Evolutionary conservation across 2,888 invertebrate genomes (phyloP).

Genomic region (Stenolophus ochropezus): DNA sequence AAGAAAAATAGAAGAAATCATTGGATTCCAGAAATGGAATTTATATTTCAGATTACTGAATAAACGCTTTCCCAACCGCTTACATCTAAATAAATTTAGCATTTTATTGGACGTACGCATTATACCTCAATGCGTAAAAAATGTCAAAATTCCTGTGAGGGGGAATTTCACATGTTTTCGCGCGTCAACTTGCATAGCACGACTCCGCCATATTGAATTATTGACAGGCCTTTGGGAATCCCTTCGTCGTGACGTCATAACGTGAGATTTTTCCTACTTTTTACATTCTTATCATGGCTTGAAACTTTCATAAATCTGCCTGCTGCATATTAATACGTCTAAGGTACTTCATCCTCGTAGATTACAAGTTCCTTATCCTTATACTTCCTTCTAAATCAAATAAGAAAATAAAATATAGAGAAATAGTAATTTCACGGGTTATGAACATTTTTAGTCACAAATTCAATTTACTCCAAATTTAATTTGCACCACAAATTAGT

Average conservation of each 20-base stretch:
- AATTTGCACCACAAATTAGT: too few species aligned
- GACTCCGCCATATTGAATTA: slow-evolving; percentile 20
- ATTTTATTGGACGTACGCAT: not conserved
- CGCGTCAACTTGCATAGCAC: slow-evolving; percentile 11
- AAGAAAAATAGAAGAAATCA: not conserved
- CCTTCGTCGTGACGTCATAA: slow-evolving; percentile 13
- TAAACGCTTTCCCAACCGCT: not conserved
- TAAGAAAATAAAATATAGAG: too few species aligned
- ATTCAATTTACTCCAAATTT: too few species aligned
- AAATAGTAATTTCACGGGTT: too few species aligned
- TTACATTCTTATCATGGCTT: slow-evolving; percentile 15
- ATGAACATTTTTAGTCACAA: too few species aligned
- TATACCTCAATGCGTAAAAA: not conserved
- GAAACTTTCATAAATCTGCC: slow-evolving; percentile 1
- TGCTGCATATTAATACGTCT: slow-evolving; percentile 1
- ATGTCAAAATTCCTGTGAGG: not conserved
- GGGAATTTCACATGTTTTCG: slow-evolving; percentile 11
- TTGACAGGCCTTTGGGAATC: slow-evolving; percentile 29
- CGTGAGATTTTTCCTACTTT: not conserved
- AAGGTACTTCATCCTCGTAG: not conserved
- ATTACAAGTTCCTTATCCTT: not conserved
- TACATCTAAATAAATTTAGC: slow-evolving; percentile 4
- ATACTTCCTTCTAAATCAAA: too few species aligned
- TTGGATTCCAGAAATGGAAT: not conserved
- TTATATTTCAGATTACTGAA: not conserved